Base-by-base conservation (phyloP, 1,140 invertebrate genomes). In the Monomorium pharaonis region DNA sequence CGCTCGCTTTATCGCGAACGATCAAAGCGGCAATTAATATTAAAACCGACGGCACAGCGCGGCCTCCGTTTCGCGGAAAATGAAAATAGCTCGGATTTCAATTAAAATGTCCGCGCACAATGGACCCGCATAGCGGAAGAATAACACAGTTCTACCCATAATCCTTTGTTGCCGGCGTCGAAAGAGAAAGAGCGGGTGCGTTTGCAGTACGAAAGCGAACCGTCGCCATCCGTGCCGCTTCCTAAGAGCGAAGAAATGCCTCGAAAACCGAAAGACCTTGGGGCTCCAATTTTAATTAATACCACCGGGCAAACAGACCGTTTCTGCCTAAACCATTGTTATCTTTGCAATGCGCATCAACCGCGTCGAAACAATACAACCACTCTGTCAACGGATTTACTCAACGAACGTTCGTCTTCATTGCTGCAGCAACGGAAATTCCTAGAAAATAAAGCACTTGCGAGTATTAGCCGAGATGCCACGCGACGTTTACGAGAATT, bases 241-340 rank as follows among this genome's bases (percentile, higher is more conserved):
- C 49, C 86, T 51, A 12, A 58, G 78, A 63, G 37, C 63, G 86
- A 88, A 88, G 76, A 88, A 75, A 60, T 88, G 47, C 42, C 21
- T 70, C 63, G 77, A 42, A 80, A 80, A 80, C 47, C 63, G 63
- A 47, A 80, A 80, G 77, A 80, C 47, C 63, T 70, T 51, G 47
- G 47, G 47, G 63, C 47, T 58, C 33, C 70, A 89, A 89, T 85
- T 89, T 80, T 85, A 88, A 89, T 88, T 80, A 85, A 88, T 76
- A 75, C 51, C 58, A 30, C 33, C 33, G 16, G 18, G 37, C 62
- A 60, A n/a, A 56, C 58, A 69, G 72, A 47, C 18, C 49, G 62
- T 58, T 54, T 10, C 65, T 49, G 37, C 37, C 63, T 85, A 80
- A 80, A 51, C 77, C 86, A 78, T 88, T 85, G 87, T 85, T 88